Conservation (phyloP, 2,797 vertebrate species). For the Gouania willdenowi region DNA sequence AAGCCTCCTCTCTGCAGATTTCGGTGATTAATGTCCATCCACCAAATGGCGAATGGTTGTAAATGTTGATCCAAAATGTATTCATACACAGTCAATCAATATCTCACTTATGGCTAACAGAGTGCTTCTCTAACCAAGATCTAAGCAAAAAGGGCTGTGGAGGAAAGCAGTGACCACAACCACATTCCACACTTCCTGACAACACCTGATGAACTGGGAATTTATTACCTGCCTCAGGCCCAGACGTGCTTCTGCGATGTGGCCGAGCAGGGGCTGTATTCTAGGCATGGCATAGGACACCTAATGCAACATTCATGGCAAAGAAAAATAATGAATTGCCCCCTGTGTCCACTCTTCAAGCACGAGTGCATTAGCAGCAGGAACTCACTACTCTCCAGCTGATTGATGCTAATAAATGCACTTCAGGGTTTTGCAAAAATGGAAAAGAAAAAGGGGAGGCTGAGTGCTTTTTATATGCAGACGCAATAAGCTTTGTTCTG, state of each 20-base stretch:
- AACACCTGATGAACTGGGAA: conserved; percentile 35
- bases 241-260: conserved; percentile 27
- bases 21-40: too few species aligned
- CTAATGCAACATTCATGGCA: conserved; percentile 54
- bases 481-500: conserved; percentile 36
- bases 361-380: conserved; percentile 53
- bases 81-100: too few species aligned
- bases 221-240: conserved; percentile 25
- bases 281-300: conserved; percentile 35
- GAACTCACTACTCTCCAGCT: conserved; percentile 29
- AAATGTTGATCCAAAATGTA: too few species aligned
- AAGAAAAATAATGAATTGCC: conserved; percentile 33
- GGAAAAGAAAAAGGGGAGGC: conserved; percentile 26
- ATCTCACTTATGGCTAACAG: too few species aligned
- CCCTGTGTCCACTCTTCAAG: conserved; percentile 36
- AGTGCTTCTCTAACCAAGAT: too few species aligned
- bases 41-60: too few species aligned
- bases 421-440: conserved; percentile 45
- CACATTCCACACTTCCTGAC: too few species aligned
- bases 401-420: conserved; percentile 64
- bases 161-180: too few species aligned
- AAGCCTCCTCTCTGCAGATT: too few species aligned
- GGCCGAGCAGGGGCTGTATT: conserved; percentile 43
- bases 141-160: too few species aligned
- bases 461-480: conserved; percentile 39